A percentile compares a stretch with the other conserved stretches of the same genome.
Conservation (phyloP, 1,140 invertebrate genomes). For the Conus ventricosus region DNA sequence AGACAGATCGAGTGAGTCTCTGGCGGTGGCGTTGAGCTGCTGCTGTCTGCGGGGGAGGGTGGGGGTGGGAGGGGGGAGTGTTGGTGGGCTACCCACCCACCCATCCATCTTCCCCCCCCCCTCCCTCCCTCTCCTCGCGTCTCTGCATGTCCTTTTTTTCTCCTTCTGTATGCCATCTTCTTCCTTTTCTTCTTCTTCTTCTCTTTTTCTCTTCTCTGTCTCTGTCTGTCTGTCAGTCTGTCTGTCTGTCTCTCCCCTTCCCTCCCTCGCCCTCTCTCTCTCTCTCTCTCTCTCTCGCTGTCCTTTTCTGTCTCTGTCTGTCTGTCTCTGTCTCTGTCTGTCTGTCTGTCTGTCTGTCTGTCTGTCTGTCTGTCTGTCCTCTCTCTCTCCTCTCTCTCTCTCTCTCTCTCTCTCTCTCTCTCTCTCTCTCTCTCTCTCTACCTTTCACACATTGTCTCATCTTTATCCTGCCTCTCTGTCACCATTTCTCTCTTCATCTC, state of each 20-base stretch:
- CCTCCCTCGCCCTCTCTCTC: background rate
- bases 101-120: no score
- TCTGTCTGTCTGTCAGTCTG: background rate
- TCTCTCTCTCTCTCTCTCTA: slow-evolving; percentile 35
- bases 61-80: background rate
- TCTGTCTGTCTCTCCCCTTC: slow-evolving; percentile 4
- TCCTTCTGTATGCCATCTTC: no score
- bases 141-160: no score
- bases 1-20: slow-evolving; percentile 91
- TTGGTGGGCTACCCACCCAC: no score
- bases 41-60: background rate
- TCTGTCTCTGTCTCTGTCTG: background rate
- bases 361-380: slow-evolving; percentile 19
- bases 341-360: background rate
- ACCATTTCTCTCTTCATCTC: background rate
- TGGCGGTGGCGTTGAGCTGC: background rate
- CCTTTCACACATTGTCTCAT: background rate
- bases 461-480: background rate
- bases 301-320: no score
- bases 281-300: slow-evolving; percentile 27
- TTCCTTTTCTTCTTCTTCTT: no score
- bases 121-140: no score
- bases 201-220: background rate
- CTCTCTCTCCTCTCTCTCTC: slow-evolving; percentile 19
- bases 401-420: slow-evolving; percentile 12